Conservation (phyloP, 2,113 vertebrate genomes). For the Tachysurus fulvidraco region DNA sequence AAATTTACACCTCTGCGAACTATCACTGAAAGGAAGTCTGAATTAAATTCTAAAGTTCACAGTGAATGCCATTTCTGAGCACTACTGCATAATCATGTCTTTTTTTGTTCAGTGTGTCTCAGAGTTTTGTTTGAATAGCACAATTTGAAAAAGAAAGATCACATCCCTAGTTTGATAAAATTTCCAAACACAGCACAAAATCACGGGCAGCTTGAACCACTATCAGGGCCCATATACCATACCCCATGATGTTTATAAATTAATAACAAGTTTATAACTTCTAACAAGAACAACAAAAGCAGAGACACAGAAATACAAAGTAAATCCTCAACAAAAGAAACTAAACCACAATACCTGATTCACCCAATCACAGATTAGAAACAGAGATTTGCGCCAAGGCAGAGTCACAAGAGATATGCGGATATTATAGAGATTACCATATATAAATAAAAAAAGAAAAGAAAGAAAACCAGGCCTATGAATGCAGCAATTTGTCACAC, state of each 20-base stretch:
- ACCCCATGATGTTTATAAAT: neutral
- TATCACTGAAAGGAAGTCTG: too few species aligned
- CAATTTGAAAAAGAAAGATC: constrained; percentile 42
- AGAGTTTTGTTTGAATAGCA: constrained; percentile 40
- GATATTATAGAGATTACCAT: too few species aligned
- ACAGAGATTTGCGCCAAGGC: too few species aligned
- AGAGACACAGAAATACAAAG: too few species aligned
- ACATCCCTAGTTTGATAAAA: constrained; percentile 38
- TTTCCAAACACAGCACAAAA: constrained; percentile 46
- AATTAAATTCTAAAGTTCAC: neutral
- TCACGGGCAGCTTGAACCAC: constrained; percentile 47
- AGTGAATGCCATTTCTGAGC: neutral
- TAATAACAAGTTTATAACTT: neutral
- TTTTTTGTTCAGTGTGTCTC: constrained; percentile 17
- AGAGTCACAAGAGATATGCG: too few species aligned
- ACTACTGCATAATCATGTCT: neutral
- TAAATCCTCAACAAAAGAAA: too few species aligned
- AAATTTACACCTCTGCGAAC: neutral
- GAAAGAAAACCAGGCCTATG: too few species aligned
- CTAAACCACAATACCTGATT: too few species aligned
- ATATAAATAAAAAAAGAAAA: too few species aligned
- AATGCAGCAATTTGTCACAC: too few species aligned
- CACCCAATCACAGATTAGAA: too few species aligned
- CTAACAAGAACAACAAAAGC: too few species aligned
- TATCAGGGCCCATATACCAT: neutral